A percentile compares a stretch with the other conserved stretches of the same genome.
phyloP scores from a whole-genome alignment of 2,113 vertebrate genomes.

The Oncorhynchus keta region DNA sequence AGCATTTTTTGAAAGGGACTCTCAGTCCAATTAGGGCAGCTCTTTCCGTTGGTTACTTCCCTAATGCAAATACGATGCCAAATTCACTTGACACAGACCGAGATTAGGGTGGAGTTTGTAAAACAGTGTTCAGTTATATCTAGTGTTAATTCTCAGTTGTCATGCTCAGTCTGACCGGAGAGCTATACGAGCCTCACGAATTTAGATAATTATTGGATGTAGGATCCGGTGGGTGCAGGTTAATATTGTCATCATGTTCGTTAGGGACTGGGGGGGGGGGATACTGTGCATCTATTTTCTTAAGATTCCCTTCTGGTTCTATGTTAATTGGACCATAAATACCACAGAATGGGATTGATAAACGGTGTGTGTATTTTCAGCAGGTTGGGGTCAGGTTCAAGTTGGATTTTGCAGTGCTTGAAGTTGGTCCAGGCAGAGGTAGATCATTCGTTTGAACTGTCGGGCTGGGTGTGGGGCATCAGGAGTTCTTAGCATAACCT shows the following conservation, averaged over 20 bases:
- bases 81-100: constrained; percentile 19
- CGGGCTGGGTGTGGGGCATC: not conserved
- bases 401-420: not conserved
- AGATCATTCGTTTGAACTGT: not conserved
- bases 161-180: not conserved
- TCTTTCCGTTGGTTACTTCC: constrained; percentile 22
- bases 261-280: too few species aligned
- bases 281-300: too few species aligned
- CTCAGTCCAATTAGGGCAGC: constrained; percentile 1
- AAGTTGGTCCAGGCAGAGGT: not conserved
- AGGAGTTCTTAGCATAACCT: not conserved
- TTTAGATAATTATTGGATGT: constrained; percentile 12
- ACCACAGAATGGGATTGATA: not conserved
- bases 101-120: constrained; percentile 39
- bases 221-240: too few species aligned
- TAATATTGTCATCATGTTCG: too few species aligned
- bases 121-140: not conserved
- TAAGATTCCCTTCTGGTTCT: too few species aligned
- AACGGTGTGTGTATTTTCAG: not conserved
- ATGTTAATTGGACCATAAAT: too few species aligned
- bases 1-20: not conserved
- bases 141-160: not conserved
- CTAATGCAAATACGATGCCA: constrained; percentile 9
- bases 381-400: too few species aligned
- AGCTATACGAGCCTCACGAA: not conserved